Evolutionary conservation across 1,140 invertebrate genomes (phyloP).

Genomic region (Hyles vespertilio): DNA sequence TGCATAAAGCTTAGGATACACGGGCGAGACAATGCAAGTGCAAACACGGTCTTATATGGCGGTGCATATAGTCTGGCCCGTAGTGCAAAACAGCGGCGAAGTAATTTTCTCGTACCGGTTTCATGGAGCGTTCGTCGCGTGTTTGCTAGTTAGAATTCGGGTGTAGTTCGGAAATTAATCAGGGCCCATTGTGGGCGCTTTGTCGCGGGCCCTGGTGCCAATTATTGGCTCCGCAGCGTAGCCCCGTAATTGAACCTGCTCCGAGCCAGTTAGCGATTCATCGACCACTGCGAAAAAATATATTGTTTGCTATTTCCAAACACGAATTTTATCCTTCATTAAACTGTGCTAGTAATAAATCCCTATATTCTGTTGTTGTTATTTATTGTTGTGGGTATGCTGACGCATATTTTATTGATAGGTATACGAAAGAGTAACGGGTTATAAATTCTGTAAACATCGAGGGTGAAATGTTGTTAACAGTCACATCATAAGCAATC

Average conservation of each 20-base stretch:
- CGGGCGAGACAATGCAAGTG: not conserved
- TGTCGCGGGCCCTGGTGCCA: constrained; percentile 62
- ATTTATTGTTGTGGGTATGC: no score
- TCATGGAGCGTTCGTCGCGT: constrained; percentile 44
- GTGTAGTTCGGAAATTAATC: constrained; percentile 72
- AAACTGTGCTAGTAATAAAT: no score
- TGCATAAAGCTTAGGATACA: not conserved
- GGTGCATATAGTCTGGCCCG: constrained; percentile 11
- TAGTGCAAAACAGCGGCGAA: constrained; percentile 38
- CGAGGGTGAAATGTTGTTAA: constrained; percentile 46
- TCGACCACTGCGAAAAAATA: constrained; percentile 19
- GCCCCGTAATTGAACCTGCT: constrained; percentile 60
- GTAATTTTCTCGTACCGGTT: constrained; percentile 43
- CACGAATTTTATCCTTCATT: no score
- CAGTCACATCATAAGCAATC: constrained; percentile 62
- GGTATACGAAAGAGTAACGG: no score
- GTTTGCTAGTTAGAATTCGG: constrained; percentile 72
- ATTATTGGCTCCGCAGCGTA: constrained; percentile 59
- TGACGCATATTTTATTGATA: no score
- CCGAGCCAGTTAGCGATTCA: constrained; percentile 43
- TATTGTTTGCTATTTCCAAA: not conserved
- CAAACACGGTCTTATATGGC: constrained; percentile 1
- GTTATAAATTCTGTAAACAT: constrained; percentile 21
- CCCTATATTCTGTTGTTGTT: no score
- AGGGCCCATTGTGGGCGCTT: constrained; percentile 68